These are phyloP conservation scores for Coenonympha arcania DNA, from an alignment of 2,888 invertebrate genomes.

Conservation along the genomic window DNA sequence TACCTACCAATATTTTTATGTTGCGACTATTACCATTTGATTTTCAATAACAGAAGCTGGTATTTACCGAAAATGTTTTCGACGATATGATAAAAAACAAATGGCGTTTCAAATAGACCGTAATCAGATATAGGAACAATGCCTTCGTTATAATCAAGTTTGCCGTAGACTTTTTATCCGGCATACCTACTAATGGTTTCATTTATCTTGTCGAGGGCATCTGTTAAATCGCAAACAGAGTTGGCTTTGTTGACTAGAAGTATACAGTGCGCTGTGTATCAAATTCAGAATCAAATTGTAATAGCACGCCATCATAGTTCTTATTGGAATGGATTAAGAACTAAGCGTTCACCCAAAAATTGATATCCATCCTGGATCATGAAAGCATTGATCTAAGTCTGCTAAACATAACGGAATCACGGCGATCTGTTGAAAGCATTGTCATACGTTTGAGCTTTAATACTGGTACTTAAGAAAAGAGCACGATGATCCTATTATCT, in stretches of 20 bases:
- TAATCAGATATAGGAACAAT: slow-evolving; percentile 21
- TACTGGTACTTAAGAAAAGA: slow-evolving; percentile 9
- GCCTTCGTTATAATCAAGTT: slow-evolving; percentile 19
- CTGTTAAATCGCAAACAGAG: slow-evolving; percentile 42
- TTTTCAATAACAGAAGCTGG: background rate
- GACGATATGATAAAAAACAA: background rate
- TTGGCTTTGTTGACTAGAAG: slow-evolving; percentile 38
- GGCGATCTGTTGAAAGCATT: slow-evolving; percentile 33
- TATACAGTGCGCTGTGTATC: background rate
- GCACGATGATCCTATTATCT: slow-evolving; percentile 36
- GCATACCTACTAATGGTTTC: slow-evolving; percentile 29
- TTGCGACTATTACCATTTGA: background rate
- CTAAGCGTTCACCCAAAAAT: background rate
- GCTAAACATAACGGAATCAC: slow-evolving; percentile 50
- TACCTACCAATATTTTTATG: no score
- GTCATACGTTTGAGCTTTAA: slow-evolving; percentile 22
- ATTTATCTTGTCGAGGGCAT: slow-evolving; percentile 43
- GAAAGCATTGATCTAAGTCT: slow-evolving; percentile 48
- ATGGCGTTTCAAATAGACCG: slow-evolving; percentile 4
- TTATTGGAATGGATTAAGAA: slow-evolving; percentile 11
- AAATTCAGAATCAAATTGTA: background rate
- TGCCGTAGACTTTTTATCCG: slow-evolving; percentile 23
- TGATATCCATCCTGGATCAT: slow-evolving; percentile 40
- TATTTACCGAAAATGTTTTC: background rate
- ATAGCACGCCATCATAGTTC: slow-evolving; percentile 9